Conservation (phyloP, 2,797 vertebrate genomes). For the Spea hammondii region DNA sequence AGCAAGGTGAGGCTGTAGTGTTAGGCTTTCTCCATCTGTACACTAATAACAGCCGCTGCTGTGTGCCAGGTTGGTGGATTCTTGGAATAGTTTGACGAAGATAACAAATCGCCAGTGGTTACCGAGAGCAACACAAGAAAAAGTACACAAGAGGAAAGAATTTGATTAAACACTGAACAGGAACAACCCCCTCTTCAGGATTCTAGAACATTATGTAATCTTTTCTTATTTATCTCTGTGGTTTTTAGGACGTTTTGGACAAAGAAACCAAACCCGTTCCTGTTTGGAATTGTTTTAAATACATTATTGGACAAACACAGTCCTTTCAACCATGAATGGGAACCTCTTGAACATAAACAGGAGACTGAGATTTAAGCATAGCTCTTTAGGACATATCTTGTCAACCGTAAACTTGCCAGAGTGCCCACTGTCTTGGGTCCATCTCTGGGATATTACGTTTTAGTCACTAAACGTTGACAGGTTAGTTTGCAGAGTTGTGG, state of each 20-base stretch:
- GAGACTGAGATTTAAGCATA: too few relatives aligned
- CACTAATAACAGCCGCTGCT: conserved; percentile 16
- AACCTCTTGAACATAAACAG: too few relatives aligned
- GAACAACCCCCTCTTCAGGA: conserved; percentile 10
- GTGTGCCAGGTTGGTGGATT: conserved; percentile 22
- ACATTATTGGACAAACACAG: too few relatives aligned
- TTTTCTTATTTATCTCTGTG: not conserved
- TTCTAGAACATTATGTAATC: not conserved
- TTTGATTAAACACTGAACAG: conserved; percentile 21
- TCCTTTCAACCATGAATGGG: too few relatives aligned
- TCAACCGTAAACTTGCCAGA: too few relatives aligned
- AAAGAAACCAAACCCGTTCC: too few relatives aligned
- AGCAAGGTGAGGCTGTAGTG: not conserved
- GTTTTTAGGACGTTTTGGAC: not conserved
- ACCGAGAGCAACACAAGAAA: conserved; percentile 10
- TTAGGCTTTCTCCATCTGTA: conserved; percentile 1
- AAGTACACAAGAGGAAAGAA: not conserved
- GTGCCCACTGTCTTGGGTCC: too few relatives aligned
- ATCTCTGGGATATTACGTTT: too few relatives aligned
- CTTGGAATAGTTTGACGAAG: conserved; percentile 36
- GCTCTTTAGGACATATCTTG: too few relatives aligned
- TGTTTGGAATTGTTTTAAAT: too few relatives aligned
- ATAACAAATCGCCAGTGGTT: conserved; percentile 38
- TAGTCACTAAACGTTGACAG: too few relatives aligned
- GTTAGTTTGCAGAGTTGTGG: too few relatives aligned